Base-by-base conservation (phyloP, 2,888 invertebrate genomes). In the Trichogramma evanescens region DNA sequence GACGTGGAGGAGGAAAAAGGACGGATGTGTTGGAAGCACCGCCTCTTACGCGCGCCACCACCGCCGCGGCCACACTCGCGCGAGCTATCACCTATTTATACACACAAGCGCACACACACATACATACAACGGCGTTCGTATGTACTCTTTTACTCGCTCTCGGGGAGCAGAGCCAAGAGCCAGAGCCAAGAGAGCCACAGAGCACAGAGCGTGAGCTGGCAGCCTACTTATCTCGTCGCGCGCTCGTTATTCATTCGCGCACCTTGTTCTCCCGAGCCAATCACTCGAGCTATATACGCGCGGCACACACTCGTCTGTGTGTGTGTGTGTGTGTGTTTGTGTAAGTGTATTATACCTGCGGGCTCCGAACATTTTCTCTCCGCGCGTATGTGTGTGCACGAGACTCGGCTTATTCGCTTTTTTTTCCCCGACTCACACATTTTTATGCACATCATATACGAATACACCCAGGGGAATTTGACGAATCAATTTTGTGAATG, bases 221-320 rank as follows among this genome's bases (percentile, higher is more conserved):
- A 70, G 69, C 70, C 62, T 69, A 69, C 71, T 71, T 72, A 72
- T 71, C 70, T 72, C 67, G 69, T 70, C 70, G 68, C 68, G 64
- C 64, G 69, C 67, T 65, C 61, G 63, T 64, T 65, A 67, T 67
- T 67, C 66, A 67, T 67, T 69, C 68, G 66, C 64, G 64, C 66
- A 66, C 64, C 64, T 64, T 66, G 65, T 66, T 69, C 67, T 66
- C 66, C 61, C 63, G 64, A 63, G 61, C 67, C 67, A 64, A 65
- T 66, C 65, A 64, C 59, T 65, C 62, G 61, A 6, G 40, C n/a
- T 48, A 6, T 48, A 26, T n/a, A 4, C 58, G 53, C 61, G 59
- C 63, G 62, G 50, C 53, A 26, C 26, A 26, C 26, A 26, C 26
- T 26, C 26, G 26, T 26, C 26, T 26, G 2, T 26, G 26, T 26